phyloP scores from a whole-genome alignment of 2,888 invertebrate species.

The Scelioninae gen. 2 region DNA sequence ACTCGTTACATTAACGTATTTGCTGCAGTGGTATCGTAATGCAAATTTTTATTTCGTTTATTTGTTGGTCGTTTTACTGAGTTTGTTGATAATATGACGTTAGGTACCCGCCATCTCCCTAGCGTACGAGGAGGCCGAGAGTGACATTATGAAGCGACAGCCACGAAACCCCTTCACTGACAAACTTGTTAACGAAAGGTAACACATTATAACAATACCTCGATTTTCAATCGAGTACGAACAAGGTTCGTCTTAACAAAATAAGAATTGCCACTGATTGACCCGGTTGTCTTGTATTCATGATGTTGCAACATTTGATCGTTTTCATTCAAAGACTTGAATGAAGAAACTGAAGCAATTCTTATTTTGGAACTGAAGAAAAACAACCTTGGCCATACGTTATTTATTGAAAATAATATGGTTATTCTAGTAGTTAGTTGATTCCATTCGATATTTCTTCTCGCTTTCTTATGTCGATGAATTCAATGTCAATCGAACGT shows the following conservation, averaged over 20 bases:
- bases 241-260: constrained; percentile 52
- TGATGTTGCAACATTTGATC: no score
- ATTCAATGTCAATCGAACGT: constrained; percentile 35
- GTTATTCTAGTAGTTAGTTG: constrained; percentile 67
- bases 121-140: constrained; percentile 90
- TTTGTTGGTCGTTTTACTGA: constrained; percentile 69
- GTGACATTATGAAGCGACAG: constrained; percentile 91
- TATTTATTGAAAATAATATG: constrained; percentile 60
- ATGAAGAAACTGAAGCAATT: constrained; percentile 20
- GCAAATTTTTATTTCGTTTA: constrained; percentile 61
- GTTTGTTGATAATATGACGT: constrained; percentile 74
- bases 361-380: constrained; percentile 26
- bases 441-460: constrained; percentile 62
- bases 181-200: constrained; percentile 90
- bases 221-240: constrained; percentile 51
- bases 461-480: constrained; percentile 50
- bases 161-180: constrained; percentile 89
- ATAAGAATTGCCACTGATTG: constrained; percentile 37
- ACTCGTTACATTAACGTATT: constrained; percentile 58
- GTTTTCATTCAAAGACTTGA: no score
- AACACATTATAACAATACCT: constrained; percentile 70
- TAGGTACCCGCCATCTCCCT: constrained; percentile 88
- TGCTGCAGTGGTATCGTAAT: constrained; percentile 58
- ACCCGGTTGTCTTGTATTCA: no score
- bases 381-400: constrained; percentile 41